phyloP scores from a whole-genome alignment of 2,113 vertebrate genomes.

The Trinectes maculatus region DNA sequence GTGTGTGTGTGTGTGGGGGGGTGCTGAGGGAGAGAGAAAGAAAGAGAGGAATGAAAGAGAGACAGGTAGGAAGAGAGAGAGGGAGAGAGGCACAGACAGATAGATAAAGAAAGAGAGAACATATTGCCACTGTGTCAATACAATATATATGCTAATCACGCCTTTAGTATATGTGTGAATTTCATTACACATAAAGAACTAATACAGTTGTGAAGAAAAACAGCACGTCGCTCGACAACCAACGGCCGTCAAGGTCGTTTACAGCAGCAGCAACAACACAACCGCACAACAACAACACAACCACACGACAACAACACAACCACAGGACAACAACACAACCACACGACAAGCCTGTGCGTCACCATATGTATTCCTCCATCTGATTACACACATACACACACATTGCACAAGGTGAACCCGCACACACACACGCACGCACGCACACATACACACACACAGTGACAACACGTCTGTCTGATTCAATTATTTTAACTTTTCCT shows the following conservation, averaged over 20 bases:
- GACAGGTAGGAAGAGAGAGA: conserved; percentile 43
- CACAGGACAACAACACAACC: conserved; percentile 16
- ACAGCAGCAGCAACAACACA: conserved; percentile 5
- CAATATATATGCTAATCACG: conserved; percentile 79
- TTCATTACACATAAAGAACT: conserved; percentile 66
- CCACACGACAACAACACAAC: not conserved
- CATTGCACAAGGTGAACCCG: no score
- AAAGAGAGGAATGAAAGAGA: conserved; percentile 1
- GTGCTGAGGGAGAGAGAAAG: conserved; percentile 24
- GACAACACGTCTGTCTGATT: no score
- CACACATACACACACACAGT: no score
- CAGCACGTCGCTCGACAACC: conserved; percentile 40
- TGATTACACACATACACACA: no score
- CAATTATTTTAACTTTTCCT: no score
- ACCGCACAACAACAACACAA: not conserved
- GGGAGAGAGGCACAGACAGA: conserved; percentile 28
- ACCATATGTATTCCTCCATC: no score
- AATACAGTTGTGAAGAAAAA: conserved; percentile 51
- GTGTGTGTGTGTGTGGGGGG: not conserved
- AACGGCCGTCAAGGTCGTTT: conserved; percentile 65
- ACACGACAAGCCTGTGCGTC: no score
- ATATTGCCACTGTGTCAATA: conserved; percentile 74
- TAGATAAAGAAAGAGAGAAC: conserved; percentile 52
- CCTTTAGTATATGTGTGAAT: conserved; percentile 74
- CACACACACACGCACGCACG: no score